Evolutionary conservation across 2,113 vertebrate genomes (phyloP).

Genomic region (Ammodytes dubius): DNA sequence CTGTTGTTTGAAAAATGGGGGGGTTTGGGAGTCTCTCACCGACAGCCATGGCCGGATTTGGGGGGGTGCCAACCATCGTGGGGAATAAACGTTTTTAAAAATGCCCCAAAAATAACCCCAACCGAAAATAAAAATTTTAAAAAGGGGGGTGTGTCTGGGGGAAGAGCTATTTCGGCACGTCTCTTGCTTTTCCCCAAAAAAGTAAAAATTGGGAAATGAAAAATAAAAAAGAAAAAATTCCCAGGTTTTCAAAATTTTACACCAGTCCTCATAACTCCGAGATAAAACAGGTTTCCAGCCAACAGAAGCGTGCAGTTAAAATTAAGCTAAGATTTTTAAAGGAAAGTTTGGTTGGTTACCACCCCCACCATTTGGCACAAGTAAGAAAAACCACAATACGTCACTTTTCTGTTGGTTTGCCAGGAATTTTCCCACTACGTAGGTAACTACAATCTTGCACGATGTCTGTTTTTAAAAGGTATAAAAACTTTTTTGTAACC

Average conservation of each 20-base stretch:
- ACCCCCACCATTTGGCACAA: constrained; percentile 58
- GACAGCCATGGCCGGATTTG: constrained; percentile 71
- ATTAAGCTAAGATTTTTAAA: not conserved
- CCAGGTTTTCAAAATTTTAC: not conserved
- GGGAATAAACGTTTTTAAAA: constrained; percentile 41
- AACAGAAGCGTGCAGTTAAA: not conserved
- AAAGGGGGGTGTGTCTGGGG: not conserved
- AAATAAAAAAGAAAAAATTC: constrained; percentile 4
- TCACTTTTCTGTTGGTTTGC: not conserved
- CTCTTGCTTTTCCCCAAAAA: constrained; percentile 11
- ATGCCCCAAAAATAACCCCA: constrained; percentile 14
- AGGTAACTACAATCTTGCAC: constrained; percentile 54
- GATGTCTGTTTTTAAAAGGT: constrained; percentile 31
- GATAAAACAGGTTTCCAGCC: not conserved
- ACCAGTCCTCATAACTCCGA: constrained; percentile 13
- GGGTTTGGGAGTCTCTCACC: constrained; percentile 74
- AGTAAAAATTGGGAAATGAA: constrained; percentile 22
- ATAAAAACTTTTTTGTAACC: constrained; percentile 38
- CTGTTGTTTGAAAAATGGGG: constrained; percentile 76
- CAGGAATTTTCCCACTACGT: constrained; percentile 31
- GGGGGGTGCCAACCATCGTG: constrained; percentile 54
- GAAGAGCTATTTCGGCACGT: constrained; percentile 52
- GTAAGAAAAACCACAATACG: constrained; percentile 33
- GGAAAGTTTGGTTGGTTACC: constrained; percentile 51
- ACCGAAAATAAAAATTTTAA: not conserved